Evolutionary conservation across 1,140 invertebrate genomes (phyloP), one percentile per base, ranked within the genome.

Genomic region (Drosophila mojavensis): DNA sequence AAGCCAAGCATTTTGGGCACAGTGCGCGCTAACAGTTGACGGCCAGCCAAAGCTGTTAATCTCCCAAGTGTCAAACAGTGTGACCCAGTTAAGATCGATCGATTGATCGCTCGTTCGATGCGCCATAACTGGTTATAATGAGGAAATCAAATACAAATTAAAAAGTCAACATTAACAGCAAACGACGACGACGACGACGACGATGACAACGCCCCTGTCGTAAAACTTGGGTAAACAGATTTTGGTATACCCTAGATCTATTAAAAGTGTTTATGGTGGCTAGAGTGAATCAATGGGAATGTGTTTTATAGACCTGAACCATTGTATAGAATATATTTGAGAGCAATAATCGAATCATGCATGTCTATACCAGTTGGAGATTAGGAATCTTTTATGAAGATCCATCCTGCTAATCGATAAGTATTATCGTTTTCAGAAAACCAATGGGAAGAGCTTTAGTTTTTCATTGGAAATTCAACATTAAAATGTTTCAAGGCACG

Each of bases 81-180:
- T 88, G 78, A 90, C 81, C 84, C 84, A 88, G 59, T 80, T 88
- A 55, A 48, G 15, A 60, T 58, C 36, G 33, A 67, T 43, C 70
- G 54, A 67, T 74, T 63, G 48, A 68, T 61, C 61, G 59, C n/a
- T 64, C 28, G 30, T 33, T 64, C 53, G 70, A 83, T 77, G 65
- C 68, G 51, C 47, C 30, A 73, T 11, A 90, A 89, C 81, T 79
- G 74, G 85, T 85, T 84, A 71, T 75, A 85, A 89, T 65, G 54
- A 84, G 81, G 81, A 85, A 84, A 85, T 86, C 66, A 84, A 85
- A 84, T 36, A 75, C 39, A 56, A 43, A 7, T 33, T n/a, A 48
- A 56, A 67, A 56, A 78, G 66, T 65, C 61, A 58, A 74, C 66
- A 58, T 76, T 28, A 59, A 26, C 41, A 15, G 36, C 6, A 17